These are phyloP conservation scores for Catharus bicknelli DNA, from an alignment of 2,113 vertebrate genomes.

Conservation along the genomic window DNA sequence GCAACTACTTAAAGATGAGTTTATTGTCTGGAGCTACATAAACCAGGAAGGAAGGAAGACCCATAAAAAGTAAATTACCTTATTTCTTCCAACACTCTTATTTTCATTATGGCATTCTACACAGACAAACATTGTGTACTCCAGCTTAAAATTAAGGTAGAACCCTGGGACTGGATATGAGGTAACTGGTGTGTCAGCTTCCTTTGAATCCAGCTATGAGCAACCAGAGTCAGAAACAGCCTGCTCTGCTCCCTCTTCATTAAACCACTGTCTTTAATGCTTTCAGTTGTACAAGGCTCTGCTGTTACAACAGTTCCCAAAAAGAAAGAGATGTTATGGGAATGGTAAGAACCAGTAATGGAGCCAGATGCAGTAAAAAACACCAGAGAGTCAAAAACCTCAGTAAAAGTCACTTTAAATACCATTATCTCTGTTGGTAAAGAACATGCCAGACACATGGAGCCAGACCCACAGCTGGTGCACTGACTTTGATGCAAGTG, in stretches of 20 bases:
- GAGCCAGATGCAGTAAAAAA: not conserved
- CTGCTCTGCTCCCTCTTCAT: not conserved
- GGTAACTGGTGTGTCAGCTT: not conserved
- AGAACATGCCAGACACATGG: not conserved
- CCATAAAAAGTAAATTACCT: not conserved
- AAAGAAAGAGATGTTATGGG: not conserved
- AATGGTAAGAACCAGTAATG: not conserved
- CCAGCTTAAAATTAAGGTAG: not conserved
- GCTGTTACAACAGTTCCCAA: not conserved
- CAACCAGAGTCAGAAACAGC: not conserved
- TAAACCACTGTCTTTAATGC: not conserved
- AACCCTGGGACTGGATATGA: not conserved
- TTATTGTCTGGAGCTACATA: not conserved
- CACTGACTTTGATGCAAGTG: not conserved
- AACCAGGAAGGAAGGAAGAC: not conserved
- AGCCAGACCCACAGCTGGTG: not conserved
- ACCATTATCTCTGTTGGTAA: not conserved
- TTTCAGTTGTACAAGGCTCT: not conserved
- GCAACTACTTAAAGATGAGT: not conserved
- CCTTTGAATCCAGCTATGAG: not conserved
- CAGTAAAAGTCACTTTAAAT: not conserved
- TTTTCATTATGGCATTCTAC: not conserved
- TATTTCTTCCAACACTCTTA: not conserved
- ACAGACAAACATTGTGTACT: not conserved
- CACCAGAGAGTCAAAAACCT: not conserved